phyloP scores from a whole-genome alignment of 1,140 invertebrate genomes.

The Lepidurus apus region DNA sequence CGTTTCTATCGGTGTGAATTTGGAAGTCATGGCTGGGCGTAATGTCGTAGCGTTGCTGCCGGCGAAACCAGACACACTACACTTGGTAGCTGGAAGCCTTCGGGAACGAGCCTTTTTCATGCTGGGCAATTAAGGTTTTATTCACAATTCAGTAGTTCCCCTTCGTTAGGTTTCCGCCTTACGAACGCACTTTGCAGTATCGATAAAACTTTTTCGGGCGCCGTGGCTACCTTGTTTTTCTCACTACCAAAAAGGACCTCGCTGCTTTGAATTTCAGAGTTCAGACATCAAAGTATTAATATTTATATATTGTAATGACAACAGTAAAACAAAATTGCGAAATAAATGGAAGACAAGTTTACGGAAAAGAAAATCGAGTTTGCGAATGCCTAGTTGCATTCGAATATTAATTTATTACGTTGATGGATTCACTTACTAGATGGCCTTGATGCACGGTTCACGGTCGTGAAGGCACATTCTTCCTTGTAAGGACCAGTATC shows the following conservation, averaged over 20 bases:
- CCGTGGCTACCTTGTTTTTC: background rate
- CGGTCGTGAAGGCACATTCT: background rate
- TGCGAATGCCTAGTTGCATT: background rate
- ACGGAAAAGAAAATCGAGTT: too few relatives aligned
- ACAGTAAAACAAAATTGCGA: too few relatives aligned
- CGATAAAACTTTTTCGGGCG: background rate
- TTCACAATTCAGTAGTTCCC: background rate
- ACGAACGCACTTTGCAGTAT: background rate
- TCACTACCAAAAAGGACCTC: background rate
- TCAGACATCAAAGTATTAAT: too few relatives aligned
- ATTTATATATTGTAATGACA: too few relatives aligned
- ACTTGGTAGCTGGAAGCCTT: background rate
- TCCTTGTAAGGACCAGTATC: background rate
- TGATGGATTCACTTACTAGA: background rate
- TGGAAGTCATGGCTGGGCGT: background rate
- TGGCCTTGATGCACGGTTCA: background rate
- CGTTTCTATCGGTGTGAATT: slow-evolving; percentile 30
- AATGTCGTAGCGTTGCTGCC: background rate
- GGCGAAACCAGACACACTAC: background rate
- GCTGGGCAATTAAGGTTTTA: slow-evolving; percentile 4
- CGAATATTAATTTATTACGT: background rate
- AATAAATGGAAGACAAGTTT: too few relatives aligned
- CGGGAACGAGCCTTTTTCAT: background rate
- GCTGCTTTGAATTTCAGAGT: too few relatives aligned
- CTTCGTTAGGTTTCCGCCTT: background rate